Conservation (phyloP, 2,888 invertebrate genomes). For the Sinodicranocentrus sp. region DNA sequence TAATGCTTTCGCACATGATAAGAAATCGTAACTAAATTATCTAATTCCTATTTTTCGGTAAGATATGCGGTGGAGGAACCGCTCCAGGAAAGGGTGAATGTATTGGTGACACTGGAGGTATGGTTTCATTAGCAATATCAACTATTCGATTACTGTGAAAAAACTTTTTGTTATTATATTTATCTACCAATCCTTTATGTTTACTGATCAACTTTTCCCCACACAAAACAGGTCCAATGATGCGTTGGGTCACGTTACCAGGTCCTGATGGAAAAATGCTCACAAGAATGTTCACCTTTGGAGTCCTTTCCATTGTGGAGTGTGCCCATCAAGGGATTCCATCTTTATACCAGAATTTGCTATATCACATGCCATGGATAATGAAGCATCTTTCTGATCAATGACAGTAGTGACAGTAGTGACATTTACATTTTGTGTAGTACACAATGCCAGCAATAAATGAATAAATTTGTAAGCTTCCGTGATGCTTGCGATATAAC, state of each 20-base stretch:
- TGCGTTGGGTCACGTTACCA: constrained; percentile 25
- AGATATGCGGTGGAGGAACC: constrained; percentile 62
- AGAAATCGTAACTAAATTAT: no score
- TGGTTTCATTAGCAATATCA: no score
- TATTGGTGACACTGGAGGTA: constrained; percentile 49
- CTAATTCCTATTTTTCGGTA: no score
- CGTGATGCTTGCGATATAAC: no score
- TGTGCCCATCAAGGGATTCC: constrained; percentile 60
- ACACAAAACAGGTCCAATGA: no score
- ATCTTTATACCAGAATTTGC: constrained; percentile 53
- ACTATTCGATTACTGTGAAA: no score
- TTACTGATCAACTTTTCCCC: no score
- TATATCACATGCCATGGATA: constrained; percentile 66
- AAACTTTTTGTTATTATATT: no score
- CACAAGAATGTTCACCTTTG: constrained; percentile 50
- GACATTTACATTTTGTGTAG: no score
- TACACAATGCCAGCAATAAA: no score
- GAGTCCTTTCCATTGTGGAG: constrained; percentile 51
- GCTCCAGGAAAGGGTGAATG: constrained; percentile 60
- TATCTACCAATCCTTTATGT: no score
- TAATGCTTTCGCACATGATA: no score
- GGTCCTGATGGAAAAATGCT: constrained; percentile 9
- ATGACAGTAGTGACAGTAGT: background rate
- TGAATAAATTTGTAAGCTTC: background rate
- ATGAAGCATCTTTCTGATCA: constrained; percentile 27